Base-by-base conservation (phyloP, 1,140 invertebrate species). In the Caenorhabditis brenneri region DNA sequence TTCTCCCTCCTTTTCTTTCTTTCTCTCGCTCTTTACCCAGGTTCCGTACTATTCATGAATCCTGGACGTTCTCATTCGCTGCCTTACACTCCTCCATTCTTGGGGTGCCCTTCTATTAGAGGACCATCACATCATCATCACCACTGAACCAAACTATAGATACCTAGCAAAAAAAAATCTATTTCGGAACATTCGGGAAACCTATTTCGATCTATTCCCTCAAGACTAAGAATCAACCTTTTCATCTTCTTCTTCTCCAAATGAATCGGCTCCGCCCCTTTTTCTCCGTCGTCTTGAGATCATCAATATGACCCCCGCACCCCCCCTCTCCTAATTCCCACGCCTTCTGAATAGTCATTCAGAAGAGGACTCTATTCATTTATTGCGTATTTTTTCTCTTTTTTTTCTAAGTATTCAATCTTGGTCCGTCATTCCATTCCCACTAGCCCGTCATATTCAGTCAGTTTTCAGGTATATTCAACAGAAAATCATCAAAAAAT, bases 401-500 rank as follows among this genome's bases (percentile, higher is more conserved):
- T 16, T 42, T 7, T n/a, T n/a, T n/a, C n/a, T n/a, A n/a, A n/a
- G 10, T 33, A 12, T 12, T 42, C 36, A 24, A 24, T 27, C 33
- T 31, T 22, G 29, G 6, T 27, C 33, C n/a, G 5, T 74, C 65
- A 42, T 42, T 12, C n/a, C 10, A n/a, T n/a, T 58, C 15, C 2
- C 22, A 27, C 10, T 27, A 27, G 7, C 24, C 5, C 10, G 7
- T n/a, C 12, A 15, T 24, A 5, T 42, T 42, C 22, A 36, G 15
- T 24, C 2, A 4, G 0, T 27, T 74, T 74, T 42, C 65, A 74
- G 65, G 65, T 74, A 74, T 74, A 74, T 74, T 74, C 65, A 74
- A 74, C 33, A 74, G 33, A 42, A 74, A 74, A 42, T 42, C 65
- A 74, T 42, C 65, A 74, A n/a, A n/a, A n/a, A n/a, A n/a, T n/a